Base-by-base conservation (phyloP, 1,140 invertebrate genomes). In the Microplitis mediator region DNA sequence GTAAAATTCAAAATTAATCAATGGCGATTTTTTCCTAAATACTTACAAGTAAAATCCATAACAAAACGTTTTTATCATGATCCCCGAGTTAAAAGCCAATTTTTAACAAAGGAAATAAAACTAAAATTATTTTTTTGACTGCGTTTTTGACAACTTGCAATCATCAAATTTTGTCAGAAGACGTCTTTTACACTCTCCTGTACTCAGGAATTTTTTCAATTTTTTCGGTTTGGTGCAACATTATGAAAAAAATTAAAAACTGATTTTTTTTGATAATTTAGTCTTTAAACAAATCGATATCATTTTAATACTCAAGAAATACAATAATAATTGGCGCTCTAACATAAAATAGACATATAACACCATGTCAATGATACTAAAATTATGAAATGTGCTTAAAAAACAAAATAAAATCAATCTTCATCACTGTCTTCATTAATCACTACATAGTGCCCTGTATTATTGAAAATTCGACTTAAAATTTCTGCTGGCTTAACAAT, bases 371-470 rank as follows among this genome's bases (percentile, higher is more conserved):
- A 23, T 23, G 23, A 23, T 23, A 23, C 0, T 23, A 23, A 54
- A 54, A 54, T 54, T 54, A 13, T 54, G n/a, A 54, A 23, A 23
- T 23, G 2, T 23, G 23, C 2, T 23, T 54, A 11, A 23, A 54
- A 54, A 54, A 13, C 5, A 23, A 0, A 54, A 54, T 23, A 11
- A 54, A 13, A 5, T 31, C 23, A 74, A 45, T 74, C 67, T 14
- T 71, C 54, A 35, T 74, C 67, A 62, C 69, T 74, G 45, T 74
- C 62, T 31, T 70, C 34, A 45, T 74, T 52, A 14, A 74, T 61
- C 2, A 71, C 63, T 4, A 39, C 23, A 36, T 32, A 9, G 8
- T 60, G 23, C 13, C 50, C 5, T 50, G 71, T 34, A 11, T 23
- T 14, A 56, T 45, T 50, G 31, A 71, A 71, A 2, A 74, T 8